Evolutionary conservation across 1,140 invertebrate species (phyloP), one percentile per base, ranked within the genome.

Genomic region (Plectrocnemia conspersa): DNA sequence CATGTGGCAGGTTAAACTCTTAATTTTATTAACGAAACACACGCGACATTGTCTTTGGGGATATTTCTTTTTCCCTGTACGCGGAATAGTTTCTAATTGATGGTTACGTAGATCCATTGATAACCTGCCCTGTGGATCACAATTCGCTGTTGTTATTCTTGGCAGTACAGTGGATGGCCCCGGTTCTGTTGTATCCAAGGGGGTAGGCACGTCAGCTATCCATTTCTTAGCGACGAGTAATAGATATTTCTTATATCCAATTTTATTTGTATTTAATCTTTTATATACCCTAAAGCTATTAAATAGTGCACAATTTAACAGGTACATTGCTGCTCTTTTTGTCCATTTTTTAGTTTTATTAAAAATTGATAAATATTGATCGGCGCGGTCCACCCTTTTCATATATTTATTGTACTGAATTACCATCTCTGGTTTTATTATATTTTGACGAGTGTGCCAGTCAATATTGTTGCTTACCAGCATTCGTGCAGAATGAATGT

Each of bases 351-450:
- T 6, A 13, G 36, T 40, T 40, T 9, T 40, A 13, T 18, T 6
- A 6, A 9, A 40, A 40, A 40, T 40, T 13, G 36, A 6, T 9
- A 40, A 15, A 15, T 7, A 6, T 15, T 40, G 36, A 15, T 40
- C 36, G 36, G 36, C 36, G 18, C 15, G 36, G 18, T 40, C 36
- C n/a, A 40, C 36, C 15, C 36, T 18, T 40, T 40, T 40, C 36
- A 40, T 40, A 15, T 15, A 15, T 6, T 6, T 6, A 40, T 7
- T 40, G 18, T 40, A 40, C 7, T 40, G n/a, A 6, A 40, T 40
- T 6, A 40, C 6, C 6, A 18, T 40, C 7, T 40, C 36, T 13
- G 27, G 27, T 29, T 29, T n/a, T 29, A 9, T 29, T 29, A 29
- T 29, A 9, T 29, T 29, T 29, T 29, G 7, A 9, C 13, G 7